Conservation (phyloP, 1,140 invertebrate genomes). For the Drosophila grimshawi region DNA sequence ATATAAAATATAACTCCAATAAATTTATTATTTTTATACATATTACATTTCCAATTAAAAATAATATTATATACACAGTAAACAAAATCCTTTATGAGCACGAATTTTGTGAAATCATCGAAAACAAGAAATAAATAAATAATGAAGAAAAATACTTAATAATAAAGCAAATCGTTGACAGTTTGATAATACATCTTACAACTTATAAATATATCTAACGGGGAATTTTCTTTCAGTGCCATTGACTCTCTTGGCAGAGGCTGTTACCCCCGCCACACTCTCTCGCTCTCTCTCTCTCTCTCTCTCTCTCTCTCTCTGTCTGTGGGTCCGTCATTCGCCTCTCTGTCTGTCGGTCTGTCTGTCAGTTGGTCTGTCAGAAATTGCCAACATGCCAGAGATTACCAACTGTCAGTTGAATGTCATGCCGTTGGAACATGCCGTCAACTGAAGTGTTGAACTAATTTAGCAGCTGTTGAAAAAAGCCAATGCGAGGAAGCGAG, state of each 20-base stretch:
- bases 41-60: too few species aligned
- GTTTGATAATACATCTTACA: not conserved
- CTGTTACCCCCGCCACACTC: constrained; percentile 14
- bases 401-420: constrained; percentile 84
- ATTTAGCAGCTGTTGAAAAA: constrained; percentile 85
- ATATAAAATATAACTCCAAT: too few species aligned
- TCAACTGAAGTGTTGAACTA: constrained; percentile 84
- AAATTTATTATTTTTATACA: too few species aligned
- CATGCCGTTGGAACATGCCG: constrained; percentile 84
- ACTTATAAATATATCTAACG: not conserved
- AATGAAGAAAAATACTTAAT: too few species aligned
- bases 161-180: not conserved
- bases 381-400: constrained; percentile 84
- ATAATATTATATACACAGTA: too few species aligned
- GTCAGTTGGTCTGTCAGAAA: constrained; percentile 75
- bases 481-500: constrained; percentile 37
- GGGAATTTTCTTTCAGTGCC: constrained; percentile 46
- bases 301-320: not conserved
- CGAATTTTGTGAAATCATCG: too few species aligned
- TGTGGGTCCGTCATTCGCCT: constrained; percentile 37
- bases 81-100: too few species aligned
- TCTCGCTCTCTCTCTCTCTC: not conserved
- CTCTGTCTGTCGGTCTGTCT: constrained; percentile 40
- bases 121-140: too few species aligned
- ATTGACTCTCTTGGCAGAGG: constrained; percentile 36